These are phyloP conservation scores for Datnioides undecimradiatus DNA, from an alignment of 2,113 vertebrate species.

Conservation along the genomic window DNA sequence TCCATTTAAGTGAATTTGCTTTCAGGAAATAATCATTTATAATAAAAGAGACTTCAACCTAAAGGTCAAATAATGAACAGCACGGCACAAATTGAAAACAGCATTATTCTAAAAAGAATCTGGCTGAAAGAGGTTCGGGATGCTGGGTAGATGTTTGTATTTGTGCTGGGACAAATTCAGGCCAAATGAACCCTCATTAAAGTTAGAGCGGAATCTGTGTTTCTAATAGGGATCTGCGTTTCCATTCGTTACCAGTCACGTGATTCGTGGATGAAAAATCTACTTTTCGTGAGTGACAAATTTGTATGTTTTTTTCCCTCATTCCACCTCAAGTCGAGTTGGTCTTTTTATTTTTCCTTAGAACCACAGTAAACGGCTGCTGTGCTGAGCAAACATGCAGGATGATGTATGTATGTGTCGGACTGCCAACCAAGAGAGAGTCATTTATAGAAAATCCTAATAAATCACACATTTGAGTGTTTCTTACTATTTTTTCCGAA, in stretches of 20 bases:
- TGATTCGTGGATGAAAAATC: not conserved
- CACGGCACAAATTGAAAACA: not conserved
- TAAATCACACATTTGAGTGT: not conserved
- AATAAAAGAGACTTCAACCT: not conserved
- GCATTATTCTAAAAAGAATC: not conserved
- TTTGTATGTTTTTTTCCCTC: not conserved
- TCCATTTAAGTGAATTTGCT: not conserved
- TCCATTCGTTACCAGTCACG: too few species aligned
- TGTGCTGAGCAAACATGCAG: not conserved
- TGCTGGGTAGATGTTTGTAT: not conserved
- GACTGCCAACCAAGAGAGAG: not conserved
- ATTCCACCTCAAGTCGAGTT: not conserved
- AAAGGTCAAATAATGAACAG: not conserved
- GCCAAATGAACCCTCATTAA: not conserved
- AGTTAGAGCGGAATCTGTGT: not conserved
- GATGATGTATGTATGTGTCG: too few species aligned
- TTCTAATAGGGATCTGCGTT: not conserved
- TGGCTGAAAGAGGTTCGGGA: not conserved
- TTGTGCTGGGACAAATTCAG: not conserved
- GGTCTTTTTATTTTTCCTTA: not conserved
- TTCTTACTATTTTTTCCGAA: too few species aligned
- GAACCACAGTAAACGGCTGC: not conserved
- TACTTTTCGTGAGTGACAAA: not conserved
- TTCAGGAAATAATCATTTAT: conserved; percentile 18
- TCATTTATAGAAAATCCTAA: not conserved